Conservation (phyloP, 2,797 vertebrate genomes). For the Phrynocephalus guinanensis region DNA sequence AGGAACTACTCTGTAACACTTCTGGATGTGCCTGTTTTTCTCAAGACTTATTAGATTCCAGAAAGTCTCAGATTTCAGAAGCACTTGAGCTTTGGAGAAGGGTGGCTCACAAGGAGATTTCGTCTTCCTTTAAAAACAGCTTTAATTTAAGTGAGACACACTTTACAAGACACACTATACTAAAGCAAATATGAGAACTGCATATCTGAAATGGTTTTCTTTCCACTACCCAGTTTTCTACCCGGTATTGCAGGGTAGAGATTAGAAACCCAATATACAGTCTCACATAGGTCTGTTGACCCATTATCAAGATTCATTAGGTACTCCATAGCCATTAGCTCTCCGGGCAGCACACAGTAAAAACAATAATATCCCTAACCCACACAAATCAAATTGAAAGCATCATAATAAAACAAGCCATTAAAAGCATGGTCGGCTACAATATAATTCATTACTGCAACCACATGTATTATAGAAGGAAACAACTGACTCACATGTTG, state of each 20-base stretch:
- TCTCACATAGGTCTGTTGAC: no score
- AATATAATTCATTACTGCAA: no score
- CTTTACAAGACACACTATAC: constrained; percentile 31
- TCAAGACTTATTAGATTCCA: constrained; percentile 55
- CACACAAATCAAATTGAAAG: background rate
- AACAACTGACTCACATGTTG: no score
- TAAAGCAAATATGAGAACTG: constrained; percentile 17
- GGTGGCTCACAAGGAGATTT: background rate
- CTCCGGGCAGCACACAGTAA: background rate
- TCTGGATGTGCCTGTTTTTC: constrained; percentile 85
- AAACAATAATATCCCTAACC: background rate
- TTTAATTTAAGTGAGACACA: constrained; percentile 32
- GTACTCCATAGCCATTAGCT: background rate
- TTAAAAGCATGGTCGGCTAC: no score
- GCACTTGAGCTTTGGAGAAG: background rate
- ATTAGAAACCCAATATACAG: no score
- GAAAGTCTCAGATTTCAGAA: background rate
- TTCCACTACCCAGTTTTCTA: accelerated
- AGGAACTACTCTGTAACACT: constrained; percentile 84
- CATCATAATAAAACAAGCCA: no score
- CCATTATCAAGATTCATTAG: no score
- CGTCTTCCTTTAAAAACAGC: background rate
- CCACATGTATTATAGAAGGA: no score
- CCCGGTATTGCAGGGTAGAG: no score
- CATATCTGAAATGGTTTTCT: background rate